Conservation (phyloP, 2,113 vertebrate genomes). For the Thamnophis sirtalis region DNA sequence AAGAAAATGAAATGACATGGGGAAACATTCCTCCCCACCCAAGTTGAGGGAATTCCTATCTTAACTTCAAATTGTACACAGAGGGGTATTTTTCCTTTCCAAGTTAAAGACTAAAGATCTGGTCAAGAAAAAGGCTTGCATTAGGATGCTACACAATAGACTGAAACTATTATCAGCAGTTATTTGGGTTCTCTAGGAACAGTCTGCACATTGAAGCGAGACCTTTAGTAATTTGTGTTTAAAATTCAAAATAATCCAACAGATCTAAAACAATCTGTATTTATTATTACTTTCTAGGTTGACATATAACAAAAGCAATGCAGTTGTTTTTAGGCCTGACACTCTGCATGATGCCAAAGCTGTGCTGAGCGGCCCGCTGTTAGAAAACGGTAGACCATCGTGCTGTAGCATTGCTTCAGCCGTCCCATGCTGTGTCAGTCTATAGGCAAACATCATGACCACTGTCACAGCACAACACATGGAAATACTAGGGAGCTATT, state of each 20-base stretch:
- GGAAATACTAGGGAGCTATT: conserved; percentile 32
- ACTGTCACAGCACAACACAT: conserved; percentile 36
- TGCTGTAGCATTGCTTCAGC: not conserved
- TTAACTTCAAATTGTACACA: not conserved
- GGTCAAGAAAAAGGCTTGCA: not conserved
- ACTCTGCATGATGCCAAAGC: conserved; percentile 30
- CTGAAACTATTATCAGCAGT: not conserved
- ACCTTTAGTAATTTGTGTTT: conserved; percentile 12
- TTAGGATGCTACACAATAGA: not conserved
- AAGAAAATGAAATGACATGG: conserved; percentile 37
- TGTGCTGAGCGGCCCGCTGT: conserved; percentile 31
- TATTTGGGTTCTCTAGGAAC: not conserved
- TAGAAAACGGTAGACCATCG: not conserved
- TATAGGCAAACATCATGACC: conserved; percentile 23
- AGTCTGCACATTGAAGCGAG: conserved; percentile 1
- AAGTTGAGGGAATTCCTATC: not conserved
- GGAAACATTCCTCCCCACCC: not conserved
- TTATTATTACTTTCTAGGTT: conserved; percentile 50
- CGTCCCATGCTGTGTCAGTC: conserved; percentile 22
- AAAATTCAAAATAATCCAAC: conserved; percentile 26
- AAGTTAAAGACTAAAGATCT: not conserved
- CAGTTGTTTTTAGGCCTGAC: conserved; percentile 22
- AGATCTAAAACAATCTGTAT: conserved; percentile 16
- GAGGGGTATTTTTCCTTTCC: not conserved
- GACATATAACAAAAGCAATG: conserved; percentile 33